Evolutionary conservation across 1,140 invertebrate species (phyloP), one percentile per base, ranked within the genome.

Genomic region (Drosophila ambigua): DNA sequence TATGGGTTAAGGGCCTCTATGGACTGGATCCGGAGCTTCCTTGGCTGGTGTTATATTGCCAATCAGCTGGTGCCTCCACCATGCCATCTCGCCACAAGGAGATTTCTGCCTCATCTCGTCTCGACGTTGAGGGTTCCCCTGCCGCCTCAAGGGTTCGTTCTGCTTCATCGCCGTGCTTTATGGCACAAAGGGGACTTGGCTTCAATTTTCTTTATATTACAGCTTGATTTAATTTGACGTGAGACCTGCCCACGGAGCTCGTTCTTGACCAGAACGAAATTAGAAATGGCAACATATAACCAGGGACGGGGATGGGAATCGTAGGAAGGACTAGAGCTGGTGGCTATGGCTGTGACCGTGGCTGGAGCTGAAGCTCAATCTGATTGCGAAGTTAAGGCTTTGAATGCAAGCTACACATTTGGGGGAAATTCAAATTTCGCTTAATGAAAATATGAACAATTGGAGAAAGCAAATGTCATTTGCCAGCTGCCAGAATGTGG

Each of bases 181-280:
- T 88, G 72, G 83, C 61, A 77, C 83, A 83, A 88, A 88, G 51
- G 83, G 83, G 83, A 88, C 57, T 71, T 88, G 84, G 72, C 83
- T 87, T 88, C 83, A 88, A 88, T 88, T 88, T 88, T 88, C 83
- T 88, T 88, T 88, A 88, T 88, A 88, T 88, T 88, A 88, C 62
- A 79, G 65, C 83, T 79, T 88, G 83, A 88, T 88, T 88, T 88
- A 88, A 88, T 88, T 88, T 88, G 83, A 88, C 83, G 84, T 89
- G 83, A 88, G 83, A 88, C 83, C 65, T 87, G 83, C 85, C 80
- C 74, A 59, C 66, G 77, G 64, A 64, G 20, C 58, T 65, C 54
- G 61, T 43, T 50, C 78, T 74, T 83, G 80, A 80, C 80, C 77
- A 59, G 46, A 76, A 45, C 62, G 59, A 66, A 77, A 71, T 77